Evolutionary conservation across 2,888 invertebrate species (phyloP).

Genomic region (Cybosia mesomella): DNA sequence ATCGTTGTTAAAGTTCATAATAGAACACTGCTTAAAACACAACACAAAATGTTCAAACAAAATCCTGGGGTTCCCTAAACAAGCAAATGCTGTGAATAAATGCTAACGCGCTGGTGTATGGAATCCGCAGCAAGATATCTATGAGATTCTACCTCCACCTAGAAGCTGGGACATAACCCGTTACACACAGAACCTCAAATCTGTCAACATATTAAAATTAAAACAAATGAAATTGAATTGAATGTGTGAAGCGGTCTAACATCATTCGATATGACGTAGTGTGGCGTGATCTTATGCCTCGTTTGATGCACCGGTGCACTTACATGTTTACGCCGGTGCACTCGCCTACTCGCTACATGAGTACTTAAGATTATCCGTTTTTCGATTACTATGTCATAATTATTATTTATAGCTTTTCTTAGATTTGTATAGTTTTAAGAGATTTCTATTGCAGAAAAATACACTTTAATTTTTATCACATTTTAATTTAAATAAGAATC

Average conservation of each 20-base stretch:
- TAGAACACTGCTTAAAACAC: neutral
- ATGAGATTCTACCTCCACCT: slow-evolving; percentile 70
- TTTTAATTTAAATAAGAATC: too few species aligned
- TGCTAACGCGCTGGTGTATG: slow-evolving; percentile 63
- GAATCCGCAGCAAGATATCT: slow-evolving; percentile 75
- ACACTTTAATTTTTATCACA: too few species aligned
- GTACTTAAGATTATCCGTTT: neutral
- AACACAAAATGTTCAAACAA: slow-evolving; percentile 23
- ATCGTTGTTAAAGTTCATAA: neutral
- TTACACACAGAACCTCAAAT: slow-evolving; percentile 44
- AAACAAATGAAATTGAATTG: neutral
- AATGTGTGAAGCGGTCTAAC: too few species aligned
- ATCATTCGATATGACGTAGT: too few species aligned
- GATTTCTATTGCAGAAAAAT: neutral
- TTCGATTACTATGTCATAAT: neutral
- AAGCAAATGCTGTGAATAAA: slow-evolving; percentile 72
- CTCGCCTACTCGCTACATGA: too few species aligned
- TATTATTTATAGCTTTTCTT: neutral
- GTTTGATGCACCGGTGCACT: too few species aligned
- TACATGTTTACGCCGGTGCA: too few species aligned
- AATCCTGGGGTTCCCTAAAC: slow-evolving; percentile 52
- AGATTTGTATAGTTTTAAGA: neutral
- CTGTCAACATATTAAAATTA: slow-evolving; percentile 20
- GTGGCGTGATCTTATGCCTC: too few species aligned
- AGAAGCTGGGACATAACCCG: slow-evolving; percentile 58